A percentile compares a stretch with the other conserved stretches of the same genome.
Conservation (phyloP, 2,797 vertebrate species). For the Poeciliopsis paucimaculata region DNA sequence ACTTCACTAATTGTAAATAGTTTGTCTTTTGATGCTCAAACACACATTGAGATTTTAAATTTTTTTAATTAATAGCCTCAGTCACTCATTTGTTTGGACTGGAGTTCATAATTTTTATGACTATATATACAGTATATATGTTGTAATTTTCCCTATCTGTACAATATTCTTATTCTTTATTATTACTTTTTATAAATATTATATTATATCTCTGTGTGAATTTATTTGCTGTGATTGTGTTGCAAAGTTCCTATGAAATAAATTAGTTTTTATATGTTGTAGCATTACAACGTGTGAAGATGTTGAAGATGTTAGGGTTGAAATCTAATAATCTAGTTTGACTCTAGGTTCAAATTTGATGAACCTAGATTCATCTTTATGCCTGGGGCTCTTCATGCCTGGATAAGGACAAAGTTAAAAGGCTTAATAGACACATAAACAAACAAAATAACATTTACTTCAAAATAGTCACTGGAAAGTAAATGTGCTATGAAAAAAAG, state of each 20-base stretch:
- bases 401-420: not conserved
- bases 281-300: not conserved
- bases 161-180: too few species aligned
- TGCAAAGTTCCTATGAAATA: not conserved
- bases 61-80: too few species aligned
- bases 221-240: not conserved
- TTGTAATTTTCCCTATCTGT: too few species aligned
- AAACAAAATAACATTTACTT: not conserved
- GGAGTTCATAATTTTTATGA: too few species aligned
- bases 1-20: too few species aligned
- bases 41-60: too few species aligned
- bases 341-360: not conserved
- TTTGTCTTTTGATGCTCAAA: too few species aligned
- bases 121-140: too few species aligned
- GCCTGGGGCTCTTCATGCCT: not conserved
- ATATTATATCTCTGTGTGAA: too few species aligned
- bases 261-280: not conserved
- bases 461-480: not conserved
- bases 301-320: not conserved
- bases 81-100: too few species aligned
- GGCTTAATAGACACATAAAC: not conserved
- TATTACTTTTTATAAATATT: too few species aligned
- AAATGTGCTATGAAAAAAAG: not conserved
- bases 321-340: not conserved
- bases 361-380: too few species aligned